Evolutionary conservation across 2,113 vertebrate species (phyloP).

Genomic region (Cavia aperea): DNA sequence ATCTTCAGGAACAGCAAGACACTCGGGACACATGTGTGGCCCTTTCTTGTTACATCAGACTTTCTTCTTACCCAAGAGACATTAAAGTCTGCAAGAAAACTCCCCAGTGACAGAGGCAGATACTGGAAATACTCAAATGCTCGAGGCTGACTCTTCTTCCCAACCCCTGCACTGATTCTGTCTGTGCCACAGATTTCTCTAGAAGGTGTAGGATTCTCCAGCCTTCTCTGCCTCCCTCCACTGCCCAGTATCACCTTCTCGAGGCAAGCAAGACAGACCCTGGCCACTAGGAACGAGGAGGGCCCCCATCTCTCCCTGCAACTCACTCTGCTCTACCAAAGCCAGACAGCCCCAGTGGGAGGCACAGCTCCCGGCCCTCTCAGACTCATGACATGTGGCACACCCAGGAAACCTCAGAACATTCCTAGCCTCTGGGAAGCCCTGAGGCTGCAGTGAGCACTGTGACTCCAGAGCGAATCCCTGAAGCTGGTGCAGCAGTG

Average conservation of each 20-base stretch:
- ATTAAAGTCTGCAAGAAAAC: neutral
- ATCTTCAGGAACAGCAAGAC: neutral
- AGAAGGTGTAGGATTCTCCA: neutral
- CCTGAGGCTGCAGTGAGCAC: neutral
- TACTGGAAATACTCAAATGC: neutral
- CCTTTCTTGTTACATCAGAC: neutral
- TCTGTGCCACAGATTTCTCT: neutral
- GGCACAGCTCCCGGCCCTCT: neutral
- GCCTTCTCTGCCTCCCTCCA: neutral
- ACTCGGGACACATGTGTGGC: neutral
- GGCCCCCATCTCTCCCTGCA: neutral
- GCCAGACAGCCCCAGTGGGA: neutral
- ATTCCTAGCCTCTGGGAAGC: neutral
- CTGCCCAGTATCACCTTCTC: neutral
- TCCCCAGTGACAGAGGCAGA: neutral
- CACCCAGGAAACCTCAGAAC: fast-evolving
- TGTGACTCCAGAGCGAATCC: neutral
- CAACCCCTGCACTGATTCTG: neutral
- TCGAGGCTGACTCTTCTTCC: neutral
- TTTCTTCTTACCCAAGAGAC: neutral
- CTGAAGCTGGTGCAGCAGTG: neutral
- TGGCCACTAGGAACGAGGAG: neutral
- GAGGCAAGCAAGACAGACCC: neutral
- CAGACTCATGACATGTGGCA: neutral
- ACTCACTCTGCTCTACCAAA: neutral